These are phyloP conservation scores for Steatornis caripensis DNA, from an alignment of 2,113 vertebrate genomes.

Conservation along the genomic window DNA sequence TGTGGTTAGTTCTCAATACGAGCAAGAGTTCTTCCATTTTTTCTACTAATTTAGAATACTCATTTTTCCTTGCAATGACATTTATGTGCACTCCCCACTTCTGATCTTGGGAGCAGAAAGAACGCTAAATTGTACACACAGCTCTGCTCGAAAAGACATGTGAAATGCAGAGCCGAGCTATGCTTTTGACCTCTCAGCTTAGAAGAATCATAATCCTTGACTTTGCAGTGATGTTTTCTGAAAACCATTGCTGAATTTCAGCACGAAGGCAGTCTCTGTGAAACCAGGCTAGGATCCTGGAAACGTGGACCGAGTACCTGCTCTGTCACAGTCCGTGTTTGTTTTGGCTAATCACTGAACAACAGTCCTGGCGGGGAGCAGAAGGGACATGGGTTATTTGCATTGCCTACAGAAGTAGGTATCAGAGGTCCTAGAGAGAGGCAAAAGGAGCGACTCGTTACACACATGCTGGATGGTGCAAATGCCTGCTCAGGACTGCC, in stretches of 20 bases:
- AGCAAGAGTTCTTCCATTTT: not conserved
- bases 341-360: not conserved
- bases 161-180: not conserved
- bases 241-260: not conserved
- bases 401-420: not conserved
- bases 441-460: rapidly evolving
- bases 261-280: not conserved
- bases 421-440: not conserved
- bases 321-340: not conserved
- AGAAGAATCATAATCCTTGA: not conserved
- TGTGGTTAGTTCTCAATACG: not conserved
- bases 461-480: not conserved
- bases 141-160: not conserved
- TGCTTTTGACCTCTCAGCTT: not conserved
- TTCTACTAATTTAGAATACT: not conserved
- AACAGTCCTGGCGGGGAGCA: not conserved
- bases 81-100: not conserved
- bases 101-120: not conserved
- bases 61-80: not conserved
- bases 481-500: not conserved
- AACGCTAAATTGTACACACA: not conserved
- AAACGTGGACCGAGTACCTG: not conserved
- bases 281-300: not conserved
- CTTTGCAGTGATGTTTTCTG: not conserved
- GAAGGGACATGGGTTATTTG: not conserved